A percentile compares a stretch with the other conserved stretches of the same genome.
Conservation (phyloP, 2,888 invertebrate species). For the Pyrrhia umbra region DNA sequence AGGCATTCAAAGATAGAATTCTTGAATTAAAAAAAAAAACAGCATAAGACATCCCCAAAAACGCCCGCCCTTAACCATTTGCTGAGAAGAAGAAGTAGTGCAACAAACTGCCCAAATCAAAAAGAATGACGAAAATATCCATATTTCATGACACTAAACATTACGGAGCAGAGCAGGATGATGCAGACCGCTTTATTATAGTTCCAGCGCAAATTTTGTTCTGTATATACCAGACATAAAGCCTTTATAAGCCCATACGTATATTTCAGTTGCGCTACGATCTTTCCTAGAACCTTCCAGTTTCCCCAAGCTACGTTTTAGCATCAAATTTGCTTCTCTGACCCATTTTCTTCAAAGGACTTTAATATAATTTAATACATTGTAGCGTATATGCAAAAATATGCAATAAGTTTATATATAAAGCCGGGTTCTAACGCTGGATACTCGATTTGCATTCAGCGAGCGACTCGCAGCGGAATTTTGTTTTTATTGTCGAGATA, state of each 20-base stretch:
- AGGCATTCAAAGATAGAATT: too few relatives aligned
- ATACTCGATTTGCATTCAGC: constrained; percentile 71
- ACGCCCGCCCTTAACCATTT: too few relatives aligned
- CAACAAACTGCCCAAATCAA: too few relatives aligned
- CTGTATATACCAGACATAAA: constrained; percentile 10
- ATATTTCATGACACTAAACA: background rate
- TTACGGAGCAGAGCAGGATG: background rate
- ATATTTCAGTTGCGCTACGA: constrained; percentile 13
- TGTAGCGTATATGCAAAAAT: constrained; percentile 63
- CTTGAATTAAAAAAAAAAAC: too few relatives aligned
- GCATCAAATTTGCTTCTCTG: constrained; percentile 57
- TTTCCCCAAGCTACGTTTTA: constrained; percentile 33
- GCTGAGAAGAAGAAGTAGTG: too few relatives aligned
- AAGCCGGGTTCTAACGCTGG: constrained; percentile 54
- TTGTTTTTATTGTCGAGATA: constrained; percentile 73
- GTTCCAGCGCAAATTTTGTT: constrained; percentile 6
- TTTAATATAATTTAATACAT: constrained; percentile 58
- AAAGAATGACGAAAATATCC: too few relatives aligned
- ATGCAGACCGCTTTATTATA: background rate
- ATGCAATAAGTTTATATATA: constrained; percentile 65
- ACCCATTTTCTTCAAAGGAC: constrained; percentile 54
- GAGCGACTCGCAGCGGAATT: constrained; percentile 63
- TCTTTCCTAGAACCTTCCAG: constrained; percentile 9
- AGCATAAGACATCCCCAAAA: too few relatives aligned
- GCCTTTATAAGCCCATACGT: constrained; percentile 17